Evolutionary conservation across 2,888 invertebrate genomes (phyloP).

Genomic region (Psylliodes chrysocephalus): DNA sequence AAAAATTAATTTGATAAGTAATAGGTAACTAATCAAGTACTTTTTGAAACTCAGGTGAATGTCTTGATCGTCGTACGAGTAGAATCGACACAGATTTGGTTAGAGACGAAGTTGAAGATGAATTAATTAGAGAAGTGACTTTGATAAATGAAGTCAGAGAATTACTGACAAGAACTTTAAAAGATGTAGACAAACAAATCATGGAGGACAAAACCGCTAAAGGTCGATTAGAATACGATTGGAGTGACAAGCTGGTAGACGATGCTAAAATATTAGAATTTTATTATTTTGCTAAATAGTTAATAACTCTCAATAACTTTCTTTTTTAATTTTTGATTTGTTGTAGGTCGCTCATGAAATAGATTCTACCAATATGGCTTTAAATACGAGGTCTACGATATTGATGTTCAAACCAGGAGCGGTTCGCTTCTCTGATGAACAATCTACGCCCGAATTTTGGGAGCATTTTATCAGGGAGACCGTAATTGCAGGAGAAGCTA

Average conservation of each 20-base stretch:
- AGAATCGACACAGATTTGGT: conserved; percentile 79
- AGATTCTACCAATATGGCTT: conserved; percentile 75
- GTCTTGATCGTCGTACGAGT: conserved; percentile 75
- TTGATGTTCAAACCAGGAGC: conserved; percentile 85
- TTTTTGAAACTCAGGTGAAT: conserved; percentile 71
- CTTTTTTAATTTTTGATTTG: too few relatives aligned
- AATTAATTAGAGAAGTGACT: conserved; percentile 79
- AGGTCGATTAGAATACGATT: conserved; percentile 84
- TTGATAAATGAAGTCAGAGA: conserved; percentile 76
- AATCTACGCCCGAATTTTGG: conserved; percentile 88
- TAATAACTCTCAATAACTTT: too few relatives aligned
- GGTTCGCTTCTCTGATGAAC: conserved; percentile 81
- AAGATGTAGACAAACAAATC: conserved; percentile 77
- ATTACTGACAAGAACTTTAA: conserved; percentile 70
- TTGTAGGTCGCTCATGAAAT: conserved; percentile 59
- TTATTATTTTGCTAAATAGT: too few relatives aligned
- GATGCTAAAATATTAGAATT: too few relatives aligned
- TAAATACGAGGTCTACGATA: conserved; percentile 75
- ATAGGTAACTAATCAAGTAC: too few relatives aligned
- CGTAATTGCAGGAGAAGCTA: conserved; percentile 78
- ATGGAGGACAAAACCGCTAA: conserved; percentile 82
- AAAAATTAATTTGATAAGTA: too few relatives aligned
- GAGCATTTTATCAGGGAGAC: conserved; percentile 84
- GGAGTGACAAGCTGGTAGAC: conserved; percentile 89
- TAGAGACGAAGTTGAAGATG: conserved; percentile 80